These are phyloP conservation scores for Mallotus villosus DNA, from an alignment of 2,797 vertebrate species.

Conservation along the genomic window DNA sequence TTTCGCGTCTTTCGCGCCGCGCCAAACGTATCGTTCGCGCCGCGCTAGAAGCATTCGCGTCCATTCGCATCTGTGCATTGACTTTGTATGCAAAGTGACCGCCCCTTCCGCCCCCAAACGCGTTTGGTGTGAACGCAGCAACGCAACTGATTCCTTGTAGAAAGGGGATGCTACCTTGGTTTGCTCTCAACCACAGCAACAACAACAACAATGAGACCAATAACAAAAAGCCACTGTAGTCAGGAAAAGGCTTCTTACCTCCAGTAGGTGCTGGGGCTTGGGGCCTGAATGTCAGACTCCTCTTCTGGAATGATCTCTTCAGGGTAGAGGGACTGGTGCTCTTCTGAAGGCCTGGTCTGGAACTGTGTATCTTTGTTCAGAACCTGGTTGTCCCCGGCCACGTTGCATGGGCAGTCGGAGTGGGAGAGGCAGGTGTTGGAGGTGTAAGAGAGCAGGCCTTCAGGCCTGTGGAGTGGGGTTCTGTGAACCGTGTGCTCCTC, in stretches of 20 bases:
- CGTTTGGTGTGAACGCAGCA: too few relatives aligned
- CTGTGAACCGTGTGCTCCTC: conserved; percentile 61
- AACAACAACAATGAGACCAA: too few relatives aligned
- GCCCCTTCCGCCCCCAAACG: too few relatives aligned
- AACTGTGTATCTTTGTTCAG: conserved; percentile 31
- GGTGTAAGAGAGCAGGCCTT: conserved; percentile 50
- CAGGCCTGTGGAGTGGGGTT: conserved; percentile 66
- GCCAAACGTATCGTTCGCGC: too few relatives aligned
- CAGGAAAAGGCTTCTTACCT: conserved; percentile 49
- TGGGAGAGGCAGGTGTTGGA: conserved; percentile 30
- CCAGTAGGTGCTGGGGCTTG: conserved; percentile 58
- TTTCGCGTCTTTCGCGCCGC: too few relatives aligned
- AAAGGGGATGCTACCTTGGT: too few relatives aligned
- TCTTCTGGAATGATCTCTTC: conserved; percentile 56
- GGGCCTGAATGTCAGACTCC: conserved; percentile 31
- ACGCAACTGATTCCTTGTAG: too few relatives aligned
- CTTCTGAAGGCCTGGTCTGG: conserved; percentile 29
- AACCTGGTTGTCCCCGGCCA: conserved; percentile 23
- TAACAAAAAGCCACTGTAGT: too few relatives aligned
- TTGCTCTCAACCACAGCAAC: too few relatives aligned
- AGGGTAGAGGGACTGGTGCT: conserved; percentile 45
- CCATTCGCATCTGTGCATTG: too few relatives aligned
- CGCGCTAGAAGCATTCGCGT: too few relatives aligned
- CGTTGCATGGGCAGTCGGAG: conserved; percentile 34
- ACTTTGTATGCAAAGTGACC: too few relatives aligned